Base-by-base conservation (phyloP, 1,140 invertebrate genomes). In the Apolygus lucorum region DNA sequence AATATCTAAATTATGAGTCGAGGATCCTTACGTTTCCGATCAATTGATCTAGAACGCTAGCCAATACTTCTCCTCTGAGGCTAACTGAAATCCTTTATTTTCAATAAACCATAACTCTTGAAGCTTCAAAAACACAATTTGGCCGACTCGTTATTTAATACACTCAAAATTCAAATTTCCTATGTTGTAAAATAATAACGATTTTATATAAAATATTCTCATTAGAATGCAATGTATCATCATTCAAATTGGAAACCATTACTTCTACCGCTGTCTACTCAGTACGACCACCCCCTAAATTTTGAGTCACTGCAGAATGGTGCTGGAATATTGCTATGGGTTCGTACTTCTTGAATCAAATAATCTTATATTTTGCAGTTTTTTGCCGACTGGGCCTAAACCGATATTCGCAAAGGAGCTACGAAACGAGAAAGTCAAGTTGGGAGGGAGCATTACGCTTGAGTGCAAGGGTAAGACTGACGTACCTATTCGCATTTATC, bases 401-500 rank as follows among this genome's bases (percentile, higher is more conserved):
- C 90, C 91, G 65, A 85, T 87, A 72, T 91, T 93, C 78, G 85
- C 84, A 26, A 84, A 86, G 75, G 85, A 88, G 74, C 79, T 93
- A 71, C 82, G 84, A 73, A 84, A 90, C 76, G 83, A 87, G 75
- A 86, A 83, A 74, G 85, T 90, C 69, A 88, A 85, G 79, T 89
- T 94, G 73, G 89, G 88, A 59, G 90, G 91, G 68, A 82, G 82
- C 28, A 77, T 92, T 27, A 82, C 82, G 25, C 79, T 93, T 54
- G 84, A 84, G 70, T 90, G 90, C 76, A 86, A 89, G 83, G 87
- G 87, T 89, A 82, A 59, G 22, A 4, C 17, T 17, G 34, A 42
- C 4, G 17, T 42, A 17, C 34, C 4, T 42, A 4, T 42, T 42
- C 34, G 34, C 34, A 42, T 17, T 42, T 42, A 42, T n/a, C 34